These are phyloP conservation scores for Phortica okadai DNA, from an alignment of 2,888 invertebrate species.

Conservation along the genomic window DNA sequence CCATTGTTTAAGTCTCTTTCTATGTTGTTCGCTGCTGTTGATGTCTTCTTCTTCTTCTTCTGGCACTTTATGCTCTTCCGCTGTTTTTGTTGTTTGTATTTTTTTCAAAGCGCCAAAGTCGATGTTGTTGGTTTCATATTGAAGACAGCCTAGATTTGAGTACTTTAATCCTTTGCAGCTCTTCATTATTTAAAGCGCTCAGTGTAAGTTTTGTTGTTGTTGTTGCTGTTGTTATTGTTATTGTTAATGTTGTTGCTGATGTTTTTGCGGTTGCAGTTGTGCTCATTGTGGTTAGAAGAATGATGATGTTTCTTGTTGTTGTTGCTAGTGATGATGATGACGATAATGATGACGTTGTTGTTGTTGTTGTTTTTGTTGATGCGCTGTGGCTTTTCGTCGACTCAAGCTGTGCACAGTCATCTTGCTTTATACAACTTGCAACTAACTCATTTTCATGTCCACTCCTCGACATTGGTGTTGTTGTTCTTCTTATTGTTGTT, in stretches of 20 bases:
- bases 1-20: conserved; percentile 3
- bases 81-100: background rate
- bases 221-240: background rate
- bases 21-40: background rate
- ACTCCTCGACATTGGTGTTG: background rate
- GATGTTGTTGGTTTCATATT: background rate
- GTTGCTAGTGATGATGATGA: background rate
- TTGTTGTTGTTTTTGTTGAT: background rate
- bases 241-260: conserved; percentile 2
- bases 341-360: background rate
- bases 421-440: background rate
- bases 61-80: background rate
- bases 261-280: conserved; percentile 2
- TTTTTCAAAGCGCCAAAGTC: background rate
- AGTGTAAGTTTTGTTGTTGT: background rate
- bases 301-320: background rate
- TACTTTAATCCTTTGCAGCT: conserved; percentile 22
- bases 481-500: background rate
- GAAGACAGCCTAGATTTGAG: conserved; percentile 2
- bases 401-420: conserved; percentile 12
- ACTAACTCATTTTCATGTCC: background rate
- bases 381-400: background rate
- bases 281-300: background rate
- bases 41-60: background rate
- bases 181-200: conserved; percentile 11